phyloP scores from a whole-genome alignment of 2,888 invertebrate genomes.

The Philonicus albiceps region DNA sequence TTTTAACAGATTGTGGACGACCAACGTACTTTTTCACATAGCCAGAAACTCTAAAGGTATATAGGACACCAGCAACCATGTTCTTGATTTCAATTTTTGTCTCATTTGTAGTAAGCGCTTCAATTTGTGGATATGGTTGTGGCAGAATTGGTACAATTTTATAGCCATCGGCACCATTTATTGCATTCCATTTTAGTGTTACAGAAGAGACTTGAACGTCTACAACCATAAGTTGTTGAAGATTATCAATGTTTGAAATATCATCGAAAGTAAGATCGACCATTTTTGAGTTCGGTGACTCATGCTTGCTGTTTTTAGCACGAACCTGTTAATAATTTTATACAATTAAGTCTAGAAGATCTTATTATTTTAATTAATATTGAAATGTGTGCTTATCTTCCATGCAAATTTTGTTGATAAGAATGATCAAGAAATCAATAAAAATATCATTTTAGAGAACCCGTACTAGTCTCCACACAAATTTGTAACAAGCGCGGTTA shows the following conservation, averaged over 20 bases:
- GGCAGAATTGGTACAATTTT: conserved; percentile 66
- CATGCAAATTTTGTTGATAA: too few relatives aligned
- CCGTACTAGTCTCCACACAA: too few relatives aligned
- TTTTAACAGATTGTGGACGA: conserved; percentile 54
- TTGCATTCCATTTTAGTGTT: conserved; percentile 69
- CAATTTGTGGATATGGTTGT: conserved; percentile 67
- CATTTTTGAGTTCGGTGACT: conserved; percentile 70
- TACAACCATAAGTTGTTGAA: conserved; percentile 67
- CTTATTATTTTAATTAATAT: too few relatives aligned
- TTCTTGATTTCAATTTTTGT: conserved; percentile 62
- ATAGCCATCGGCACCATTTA: conserved; percentile 70
- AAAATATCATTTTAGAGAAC: too few relatives aligned
- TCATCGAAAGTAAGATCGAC: conserved; percentile 71
- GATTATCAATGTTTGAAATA: conserved; percentile 69
- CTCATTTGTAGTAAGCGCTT: conserved; percentile 62
- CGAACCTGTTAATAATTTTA: conserved; percentile 65
- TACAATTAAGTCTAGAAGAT: neutral
- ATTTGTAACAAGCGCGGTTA: too few relatives aligned
- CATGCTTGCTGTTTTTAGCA: conserved; percentile 70
- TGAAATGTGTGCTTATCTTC: too few relatives aligned
- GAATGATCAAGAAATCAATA: too few relatives aligned
- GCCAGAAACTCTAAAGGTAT: conserved; percentile 65
- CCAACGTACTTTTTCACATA: conserved; percentile 66
- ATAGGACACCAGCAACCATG: conserved; percentile 64
- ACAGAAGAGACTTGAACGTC: conserved; percentile 66